Evolutionary conservation across 2,797 vertebrate species (phyloP).

Genomic region (Novumbra hubbsi): DNA sequence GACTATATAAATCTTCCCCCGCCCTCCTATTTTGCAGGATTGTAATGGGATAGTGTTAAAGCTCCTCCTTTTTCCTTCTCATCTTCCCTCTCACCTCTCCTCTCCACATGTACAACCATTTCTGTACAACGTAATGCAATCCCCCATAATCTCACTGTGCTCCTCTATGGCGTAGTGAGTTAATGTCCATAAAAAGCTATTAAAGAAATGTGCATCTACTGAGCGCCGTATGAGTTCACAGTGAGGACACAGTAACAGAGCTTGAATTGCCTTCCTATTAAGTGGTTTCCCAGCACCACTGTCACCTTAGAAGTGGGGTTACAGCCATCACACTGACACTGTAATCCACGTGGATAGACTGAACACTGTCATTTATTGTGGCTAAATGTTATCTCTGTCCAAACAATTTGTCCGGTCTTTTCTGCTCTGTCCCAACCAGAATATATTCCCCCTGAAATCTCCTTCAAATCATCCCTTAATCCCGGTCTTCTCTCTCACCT

Average conservation of each 20-base stretch:
- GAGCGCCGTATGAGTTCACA: neutral
- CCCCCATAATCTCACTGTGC: neutral
- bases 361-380: neutral
- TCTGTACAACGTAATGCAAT: neutral
- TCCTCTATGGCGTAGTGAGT: neutral
- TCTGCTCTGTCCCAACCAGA: neutral
- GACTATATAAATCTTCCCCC: neutral
- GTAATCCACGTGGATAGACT: neutral
- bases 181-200: constrained; percentile 3
- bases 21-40: neutral
- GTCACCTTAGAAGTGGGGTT: neutral
- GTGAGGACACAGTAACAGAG: neutral
- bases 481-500: neutral
- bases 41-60: neutral
- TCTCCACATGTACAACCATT: constrained; percentile 5
- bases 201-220: neutral
- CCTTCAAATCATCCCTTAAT: neutral
- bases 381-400: neutral
- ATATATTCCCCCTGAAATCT: neutral
- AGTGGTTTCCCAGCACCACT: neutral
- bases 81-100: neutral
- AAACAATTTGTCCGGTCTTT: neutral
- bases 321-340: neutral
- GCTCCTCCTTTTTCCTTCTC: neutral
- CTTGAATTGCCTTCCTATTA: neutral